Base-by-base conservation (phyloP, 2,888 invertebrate species). In the Candidula unifasciata region DNA sequence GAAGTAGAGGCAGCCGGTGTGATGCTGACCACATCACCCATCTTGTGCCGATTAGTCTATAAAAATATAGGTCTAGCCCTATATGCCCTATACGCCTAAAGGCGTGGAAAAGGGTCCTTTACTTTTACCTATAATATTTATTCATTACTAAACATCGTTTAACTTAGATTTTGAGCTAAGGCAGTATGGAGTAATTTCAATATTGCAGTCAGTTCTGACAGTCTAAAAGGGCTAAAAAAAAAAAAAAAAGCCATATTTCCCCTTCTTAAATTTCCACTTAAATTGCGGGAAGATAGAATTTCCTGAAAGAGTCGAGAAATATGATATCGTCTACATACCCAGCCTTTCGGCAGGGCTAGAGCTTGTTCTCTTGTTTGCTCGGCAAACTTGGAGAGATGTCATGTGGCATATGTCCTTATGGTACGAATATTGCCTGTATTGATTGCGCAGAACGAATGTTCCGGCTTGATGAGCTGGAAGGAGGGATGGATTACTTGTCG, bases 371-470 rank as follows among this genome's bases (percentile, higher is more conserved):
- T n/a, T 79, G 52, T 79, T 79, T 79, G 66, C 79, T 66, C 18
- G 18, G 79, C 52, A 79, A 79, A 79, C 66, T n/a, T 44, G 27
- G 68, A 37, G 68, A 21, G 68, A 66, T 68, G 79, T 79, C 79
- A 68, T 27, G 8, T 18, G 79, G 30, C 79, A 52, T 79, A 79
- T 52, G 68, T 79, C 66, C 79, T 16, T 66, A 79, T 37, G 44
- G 66, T 66, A 66, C 68, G 79, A 79, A 79, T 79, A 79, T 79
- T 79, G 44, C 79, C 68, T 79, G 44, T 68, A 79, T 79, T 52
- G 66, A 79, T 68, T 52, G 16, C 52, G 52, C 27, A 68, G 57
- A 79, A 52, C 66, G 30, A 66, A 44, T 64, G 44, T 66, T 35
- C 66, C 27, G 30, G 66, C 68, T 68, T 66, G 68, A 74, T 52